These are phyloP conservation scores for Vidua macroura DNA, from an alignment of 2,113 vertebrate genomes.

Conservation along the genomic window DNA sequence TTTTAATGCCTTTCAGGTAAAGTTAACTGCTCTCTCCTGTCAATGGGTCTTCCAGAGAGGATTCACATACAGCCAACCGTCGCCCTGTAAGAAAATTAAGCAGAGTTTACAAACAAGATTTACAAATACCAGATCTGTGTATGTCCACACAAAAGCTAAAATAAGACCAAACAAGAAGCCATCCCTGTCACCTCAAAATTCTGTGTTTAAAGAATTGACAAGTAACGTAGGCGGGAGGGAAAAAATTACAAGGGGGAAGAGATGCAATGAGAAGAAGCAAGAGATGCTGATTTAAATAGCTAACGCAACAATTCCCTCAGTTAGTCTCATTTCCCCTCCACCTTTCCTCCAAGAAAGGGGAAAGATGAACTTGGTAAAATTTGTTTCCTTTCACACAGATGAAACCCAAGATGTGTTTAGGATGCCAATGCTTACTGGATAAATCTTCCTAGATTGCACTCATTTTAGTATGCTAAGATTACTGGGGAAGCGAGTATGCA, in stretches of 20 bases:
- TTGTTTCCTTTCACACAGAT: neutral
- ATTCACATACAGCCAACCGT: constrained; percentile 87
- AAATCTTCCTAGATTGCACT: neutral
- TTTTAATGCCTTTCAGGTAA: constrained; percentile 71
- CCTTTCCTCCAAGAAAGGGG: neutral
- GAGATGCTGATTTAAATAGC: neutral
- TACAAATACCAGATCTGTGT: neutral
- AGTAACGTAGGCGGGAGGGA: neutral
- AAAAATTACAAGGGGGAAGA: neutral
- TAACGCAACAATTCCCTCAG: neutral
- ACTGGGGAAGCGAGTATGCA: neutral
- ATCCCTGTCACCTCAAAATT: neutral
- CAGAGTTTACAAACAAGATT: neutral
- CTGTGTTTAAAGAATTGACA: neutral
- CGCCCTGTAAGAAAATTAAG: constrained; percentile 78
- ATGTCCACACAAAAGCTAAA: neutral
- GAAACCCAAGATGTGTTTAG: neutral
- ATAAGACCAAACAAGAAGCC: neutral
- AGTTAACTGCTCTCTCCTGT: constrained; percentile 54
- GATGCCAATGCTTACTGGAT: neutral
- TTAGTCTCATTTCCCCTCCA: neutral
- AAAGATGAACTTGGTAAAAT: neutral
- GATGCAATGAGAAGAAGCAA: neutral
- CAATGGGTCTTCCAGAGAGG: constrained; percentile 89
- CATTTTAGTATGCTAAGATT: neutral